A percentile compares a stretch with the other conserved stretches of the same genome.
These are phyloP conservation scores for Lucinisca nassula DNA, from an alignment of 2,888 invertebrate genomes.

Conservation along the genomic window DNA sequence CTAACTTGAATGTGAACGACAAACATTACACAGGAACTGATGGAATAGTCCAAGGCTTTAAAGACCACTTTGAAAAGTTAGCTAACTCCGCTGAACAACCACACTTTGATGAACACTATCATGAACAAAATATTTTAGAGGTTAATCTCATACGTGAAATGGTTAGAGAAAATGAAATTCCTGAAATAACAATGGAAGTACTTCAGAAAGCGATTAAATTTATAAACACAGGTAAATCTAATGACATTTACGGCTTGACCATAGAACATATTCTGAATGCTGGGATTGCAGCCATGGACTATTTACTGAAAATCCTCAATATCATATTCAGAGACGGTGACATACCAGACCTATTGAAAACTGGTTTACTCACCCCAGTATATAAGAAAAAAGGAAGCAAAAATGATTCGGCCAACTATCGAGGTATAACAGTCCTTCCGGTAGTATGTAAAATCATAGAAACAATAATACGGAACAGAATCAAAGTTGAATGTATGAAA, in stretches of 20 bases:
- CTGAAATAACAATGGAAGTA: neutral
- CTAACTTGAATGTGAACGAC: constrained; percentile 1
- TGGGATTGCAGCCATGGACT: neutral
- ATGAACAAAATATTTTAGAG: neutral
- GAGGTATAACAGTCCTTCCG: constrained; percentile 38
- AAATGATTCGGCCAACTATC: constrained; percentile 6
- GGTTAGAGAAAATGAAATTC: neutral
- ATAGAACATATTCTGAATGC: constrained; percentile 16
- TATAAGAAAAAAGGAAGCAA: constrained; percentile 32
- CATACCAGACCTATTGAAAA: constrained; percentile 23
- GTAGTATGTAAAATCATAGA: constrained; percentile 22
- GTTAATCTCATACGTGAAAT: neutral
- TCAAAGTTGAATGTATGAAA: neutral
- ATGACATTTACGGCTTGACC: constrained; percentile 8
- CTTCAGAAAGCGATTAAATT: constrained; percentile 16
- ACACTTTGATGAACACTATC: neutral
- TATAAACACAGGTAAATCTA: constrained; percentile 25
- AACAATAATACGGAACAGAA: constrained; percentile 2
- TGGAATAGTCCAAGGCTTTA: neutral
- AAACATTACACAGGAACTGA: neutral
- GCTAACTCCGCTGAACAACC: neutral
- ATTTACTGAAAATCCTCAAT: neutral
- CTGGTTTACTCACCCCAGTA: constrained; percentile 24
- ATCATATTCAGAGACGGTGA: constrained; percentile 2
- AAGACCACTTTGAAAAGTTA: neutral